These are phyloP conservation scores for Bubo blakistoni DNA, from an alignment of 2,113 vertebrate genomes.

Conservation along the genomic window DNA sequence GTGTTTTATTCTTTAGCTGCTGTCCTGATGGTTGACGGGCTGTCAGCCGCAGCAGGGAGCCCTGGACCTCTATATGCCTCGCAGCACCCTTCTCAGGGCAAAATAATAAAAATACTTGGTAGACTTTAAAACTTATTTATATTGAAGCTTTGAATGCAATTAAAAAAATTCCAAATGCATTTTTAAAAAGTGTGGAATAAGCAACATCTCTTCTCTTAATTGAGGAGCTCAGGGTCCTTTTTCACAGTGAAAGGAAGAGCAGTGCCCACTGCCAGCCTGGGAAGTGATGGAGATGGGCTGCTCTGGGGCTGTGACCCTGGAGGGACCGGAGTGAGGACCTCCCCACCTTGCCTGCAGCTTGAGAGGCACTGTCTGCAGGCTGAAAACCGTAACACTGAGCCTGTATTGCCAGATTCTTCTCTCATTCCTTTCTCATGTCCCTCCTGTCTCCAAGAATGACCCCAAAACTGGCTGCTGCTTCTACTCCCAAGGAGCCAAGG, in stretches of 20 bases:
- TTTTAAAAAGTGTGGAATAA: neutral
- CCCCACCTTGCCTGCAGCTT: neutral
- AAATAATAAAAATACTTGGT: neutral
- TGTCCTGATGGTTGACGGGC: neutral
- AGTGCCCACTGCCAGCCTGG: fast-evolving
- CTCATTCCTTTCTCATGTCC: neutral
- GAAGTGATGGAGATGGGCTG: neutral
- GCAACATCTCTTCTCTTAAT: neutral
- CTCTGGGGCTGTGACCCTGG: neutral
- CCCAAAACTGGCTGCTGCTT: neutral
- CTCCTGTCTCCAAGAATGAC: neutral
- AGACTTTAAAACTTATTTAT: neutral
- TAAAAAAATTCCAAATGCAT: neutral
- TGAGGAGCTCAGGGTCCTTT: neutral
- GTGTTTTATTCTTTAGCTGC: neutral
- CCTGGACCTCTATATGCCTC: neutral
- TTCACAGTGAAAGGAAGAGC: neutral
- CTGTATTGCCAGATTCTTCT: neutral
- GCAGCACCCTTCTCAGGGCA: neutral
- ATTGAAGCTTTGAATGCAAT: neutral
- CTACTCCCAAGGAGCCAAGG: neutral
- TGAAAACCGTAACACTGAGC: fast-evolving
- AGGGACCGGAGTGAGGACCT: neutral
- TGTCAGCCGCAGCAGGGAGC: neutral
- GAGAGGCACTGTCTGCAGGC: neutral